A percentile compares a stretch with the other conserved stretches of the same genome.
These are phyloP conservation scores for Etia nguti DNA, from an alignment of 2,113 vertebrate genomes.

Conservation along the genomic window DNA sequence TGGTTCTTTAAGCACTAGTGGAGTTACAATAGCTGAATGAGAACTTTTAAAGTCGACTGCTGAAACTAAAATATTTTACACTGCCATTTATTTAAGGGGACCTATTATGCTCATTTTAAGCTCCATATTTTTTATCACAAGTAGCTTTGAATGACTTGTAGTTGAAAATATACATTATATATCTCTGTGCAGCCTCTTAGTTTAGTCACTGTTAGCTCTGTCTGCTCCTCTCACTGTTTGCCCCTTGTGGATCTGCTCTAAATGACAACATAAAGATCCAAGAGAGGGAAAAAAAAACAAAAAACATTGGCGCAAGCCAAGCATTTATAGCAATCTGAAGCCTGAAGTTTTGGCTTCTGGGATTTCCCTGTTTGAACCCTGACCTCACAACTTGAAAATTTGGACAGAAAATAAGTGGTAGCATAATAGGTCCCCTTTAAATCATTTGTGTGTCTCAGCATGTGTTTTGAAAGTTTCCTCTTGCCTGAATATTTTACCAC, in stretches of 20 bases:
- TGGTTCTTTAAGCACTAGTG: neutral
- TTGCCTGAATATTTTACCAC: slow-evolving; percentile 26
- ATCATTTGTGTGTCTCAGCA: neutral
- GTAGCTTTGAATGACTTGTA: neutral
- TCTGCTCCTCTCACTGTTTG: neutral
- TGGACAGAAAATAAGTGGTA: neutral
- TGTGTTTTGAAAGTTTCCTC: slow-evolving; percentile 5
- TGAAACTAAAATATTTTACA: neutral
- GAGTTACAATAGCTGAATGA: neutral
- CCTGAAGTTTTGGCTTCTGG: neutral
- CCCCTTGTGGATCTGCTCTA: neutral
- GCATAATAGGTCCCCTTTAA: neutral
- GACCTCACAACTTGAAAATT: neutral
- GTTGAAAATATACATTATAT: neutral
- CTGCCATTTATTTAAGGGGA: neutral
- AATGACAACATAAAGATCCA: neutral
- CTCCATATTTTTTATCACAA: neutral
- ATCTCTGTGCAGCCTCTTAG: neutral
- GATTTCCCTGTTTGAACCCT: neutral
- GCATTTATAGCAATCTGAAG: neutral
- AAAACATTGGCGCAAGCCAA: accelerated
- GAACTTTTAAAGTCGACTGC: neutral
- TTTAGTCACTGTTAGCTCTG: neutral
- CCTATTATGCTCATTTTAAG: neutral
- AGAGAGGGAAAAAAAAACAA: neutral